Conservation (phyloP, 1,140 invertebrate species). For the Drosophila sulfurigaster region DNA sequence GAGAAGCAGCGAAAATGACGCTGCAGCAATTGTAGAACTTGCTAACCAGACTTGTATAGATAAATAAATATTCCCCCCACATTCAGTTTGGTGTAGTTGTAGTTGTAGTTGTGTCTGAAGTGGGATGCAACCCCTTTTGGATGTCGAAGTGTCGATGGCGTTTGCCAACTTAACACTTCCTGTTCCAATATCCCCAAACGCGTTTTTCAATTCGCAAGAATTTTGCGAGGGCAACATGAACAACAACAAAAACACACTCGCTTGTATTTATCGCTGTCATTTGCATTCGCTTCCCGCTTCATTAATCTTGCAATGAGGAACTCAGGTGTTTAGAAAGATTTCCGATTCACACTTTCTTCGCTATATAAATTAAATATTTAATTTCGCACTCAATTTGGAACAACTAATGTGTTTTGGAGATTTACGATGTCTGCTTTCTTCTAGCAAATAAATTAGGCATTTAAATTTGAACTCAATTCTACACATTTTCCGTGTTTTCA, state of each 20-base stretch:
- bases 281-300: conserved; percentile 2
- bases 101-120: conserved; percentile 10
- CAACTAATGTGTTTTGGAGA: too few relatives aligned
- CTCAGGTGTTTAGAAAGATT: not conserved
- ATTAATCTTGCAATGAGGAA: conserved; percentile 2
- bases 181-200: conserved; percentile 17
- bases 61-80: conserved; percentile 12
- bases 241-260: not conserved
- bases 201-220: conserved; percentile 8
- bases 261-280: not conserved
- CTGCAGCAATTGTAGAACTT: conserved; percentile 51
- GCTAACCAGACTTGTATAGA: conserved; percentile 21
- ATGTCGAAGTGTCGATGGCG: too few relatives aligned
- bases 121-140: conserved; percentile 23
- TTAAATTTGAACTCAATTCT: too few relatives aligned
- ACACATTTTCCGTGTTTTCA: too few relatives aligned
- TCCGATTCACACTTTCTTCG: not conserved
- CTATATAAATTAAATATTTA: not conserved
- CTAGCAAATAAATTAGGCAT: too few relatives aligned
- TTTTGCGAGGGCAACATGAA: not conserved
- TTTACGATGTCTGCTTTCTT: too few relatives aligned
- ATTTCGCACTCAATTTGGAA: not conserved
- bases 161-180: conserved; percentile 5
- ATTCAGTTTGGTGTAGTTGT: not conserved
- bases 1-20: conserved; percentile 34